These are phyloP conservation scores for Toxotes lorentzi DNA, from an alignment of 2,797 vertebrate species.

Conservation along the genomic window DNA sequence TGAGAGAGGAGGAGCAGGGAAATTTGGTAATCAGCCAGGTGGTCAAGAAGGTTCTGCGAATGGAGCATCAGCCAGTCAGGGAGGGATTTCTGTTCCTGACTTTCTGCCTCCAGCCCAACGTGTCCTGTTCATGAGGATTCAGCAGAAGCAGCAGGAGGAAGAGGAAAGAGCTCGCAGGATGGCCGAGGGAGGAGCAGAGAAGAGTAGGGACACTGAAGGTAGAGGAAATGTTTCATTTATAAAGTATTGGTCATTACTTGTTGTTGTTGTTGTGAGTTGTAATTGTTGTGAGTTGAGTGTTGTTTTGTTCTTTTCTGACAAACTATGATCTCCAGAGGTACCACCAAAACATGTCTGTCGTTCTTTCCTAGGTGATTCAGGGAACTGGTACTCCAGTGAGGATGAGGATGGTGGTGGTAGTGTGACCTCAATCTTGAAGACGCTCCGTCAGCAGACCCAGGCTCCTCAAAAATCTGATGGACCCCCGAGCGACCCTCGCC, in stretches of 20 bases:
- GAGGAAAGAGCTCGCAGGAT: slow-evolving; percentile 92
- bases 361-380: slow-evolving; percentile 88
- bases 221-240: slow-evolving; percentile 2
- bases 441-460: slow-evolving; percentile 91
- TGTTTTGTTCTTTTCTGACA: too few relatives aligned
- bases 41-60: slow-evolving; percentile 74
- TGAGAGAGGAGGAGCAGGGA: slow-evolving; percentile 70
- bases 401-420: slow-evolving; percentile 95
- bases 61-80: slow-evolving; percentile 73
- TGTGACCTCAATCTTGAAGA: slow-evolving; percentile 94
- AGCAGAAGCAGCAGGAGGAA: slow-evolving; percentile 97
- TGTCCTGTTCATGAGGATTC: slow-evolving; percentile 95
- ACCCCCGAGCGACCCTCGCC: slow-evolving; percentile 86
- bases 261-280: neutral
- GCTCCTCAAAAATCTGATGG: slow-evolving; percentile 74
- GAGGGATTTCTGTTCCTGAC: slow-evolving; percentile 89
- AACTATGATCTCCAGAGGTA: neutral
- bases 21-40: slow-evolving; percentile 78
- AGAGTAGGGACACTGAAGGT: slow-evolving; percentile 89
- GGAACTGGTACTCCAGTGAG: slow-evolving; percentile 98
- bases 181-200: slow-evolving; percentile 87
- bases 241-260: neutral
- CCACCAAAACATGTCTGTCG: neutral
- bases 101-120: slow-evolving; percentile 95
- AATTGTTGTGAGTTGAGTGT: neutral